phyloP scores from a whole-genome alignment of 2,797 vertebrate species.

The Danio kyathit region DNA sequence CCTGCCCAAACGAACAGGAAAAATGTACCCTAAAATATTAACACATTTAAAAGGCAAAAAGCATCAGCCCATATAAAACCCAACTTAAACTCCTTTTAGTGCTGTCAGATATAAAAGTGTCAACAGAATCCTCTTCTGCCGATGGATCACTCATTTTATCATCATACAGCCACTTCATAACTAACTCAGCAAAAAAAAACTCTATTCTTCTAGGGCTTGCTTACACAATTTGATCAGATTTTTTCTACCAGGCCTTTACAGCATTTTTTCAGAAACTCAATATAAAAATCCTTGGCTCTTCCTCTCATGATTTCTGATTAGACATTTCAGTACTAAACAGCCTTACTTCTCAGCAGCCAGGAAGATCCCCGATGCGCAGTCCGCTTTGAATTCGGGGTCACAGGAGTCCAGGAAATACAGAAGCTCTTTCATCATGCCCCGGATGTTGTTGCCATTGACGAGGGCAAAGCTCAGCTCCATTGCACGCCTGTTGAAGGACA shows the following conservation, averaged over 20 bases:
- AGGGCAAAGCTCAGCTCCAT: slow-evolving; percentile 99
- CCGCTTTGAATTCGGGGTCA: slow-evolving; percentile 99
- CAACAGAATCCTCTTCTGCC: slow-evolving; percentile 82
- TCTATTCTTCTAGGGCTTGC: neutral
- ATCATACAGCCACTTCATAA: slow-evolving; percentile 82
- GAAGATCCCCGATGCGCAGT: slow-evolving; percentile 98
- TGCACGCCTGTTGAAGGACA: slow-evolving; percentile 83
- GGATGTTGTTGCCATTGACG: slow-evolving; percentile 98
- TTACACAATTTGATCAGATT: neutral
- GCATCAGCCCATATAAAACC: neutral
- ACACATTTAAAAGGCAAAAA: neutral
- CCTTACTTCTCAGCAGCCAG: slow-evolving; percentile 98
- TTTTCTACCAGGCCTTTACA: neutral
- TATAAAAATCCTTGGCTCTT: neutral
- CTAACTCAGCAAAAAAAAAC: neutral
- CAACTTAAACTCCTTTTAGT: slow-evolving; percentile 39
- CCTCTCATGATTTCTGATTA: neutral
- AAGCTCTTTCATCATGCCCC: slow-evolving; percentile 99
- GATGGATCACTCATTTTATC: slow-evolving; percentile 94
- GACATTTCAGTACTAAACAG: slow-evolving; percentile 7
- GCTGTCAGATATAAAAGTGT: slow-evolving; percentile 85
- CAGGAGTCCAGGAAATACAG: slow-evolving; percentile 99
- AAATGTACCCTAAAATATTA: neutral
- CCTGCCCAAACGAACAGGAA: too few relatives aligned
- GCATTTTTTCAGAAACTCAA: neutral